Evolutionary conservation across 1,140 invertebrate species (phyloP).

Genomic region (Teleogryllus occipitalis): DNA sequence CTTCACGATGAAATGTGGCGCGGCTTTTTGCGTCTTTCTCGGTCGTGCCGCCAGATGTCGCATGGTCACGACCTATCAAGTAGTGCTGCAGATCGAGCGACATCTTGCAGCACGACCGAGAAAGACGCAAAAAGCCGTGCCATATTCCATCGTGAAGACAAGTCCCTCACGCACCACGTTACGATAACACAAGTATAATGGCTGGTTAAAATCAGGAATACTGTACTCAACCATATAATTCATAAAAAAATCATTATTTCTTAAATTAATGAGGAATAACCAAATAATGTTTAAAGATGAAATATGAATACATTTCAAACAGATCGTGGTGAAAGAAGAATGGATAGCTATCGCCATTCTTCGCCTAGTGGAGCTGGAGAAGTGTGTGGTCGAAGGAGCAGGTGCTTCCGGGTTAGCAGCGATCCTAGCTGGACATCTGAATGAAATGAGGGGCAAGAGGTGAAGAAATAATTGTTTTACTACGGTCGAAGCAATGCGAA

Average conservation of each 20-base stretch:
- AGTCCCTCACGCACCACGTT: no score
- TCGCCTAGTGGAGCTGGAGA: constrained; percentile 57
- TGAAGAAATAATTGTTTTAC: constrained; percentile 27
- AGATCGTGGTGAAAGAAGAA: constrained; percentile 45
- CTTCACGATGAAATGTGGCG: no score
- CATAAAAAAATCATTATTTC: neutral
- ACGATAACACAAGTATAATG: no score
- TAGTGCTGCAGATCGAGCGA: no score
- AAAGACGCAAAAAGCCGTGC: no score
- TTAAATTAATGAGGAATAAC: neutral
- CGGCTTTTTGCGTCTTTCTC: no score
- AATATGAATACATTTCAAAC: neutral
- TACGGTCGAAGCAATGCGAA: neutral
- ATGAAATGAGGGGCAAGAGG: constrained; percentile 60
- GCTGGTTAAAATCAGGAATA: no score
- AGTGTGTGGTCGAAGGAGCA: constrained; percentile 62
- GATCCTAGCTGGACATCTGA: constrained; percentile 52
- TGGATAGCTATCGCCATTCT: constrained; percentile 60
- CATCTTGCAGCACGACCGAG: no score
- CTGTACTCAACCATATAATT: neutral
- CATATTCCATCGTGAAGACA: no score
- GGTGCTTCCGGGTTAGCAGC: constrained; percentile 61
- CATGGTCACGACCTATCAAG: no score
- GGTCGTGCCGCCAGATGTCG: no score
- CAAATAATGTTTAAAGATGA: neutral